Conservation (phyloP, 2,797 vertebrate species). For the Alauda arvensis region DNA sequence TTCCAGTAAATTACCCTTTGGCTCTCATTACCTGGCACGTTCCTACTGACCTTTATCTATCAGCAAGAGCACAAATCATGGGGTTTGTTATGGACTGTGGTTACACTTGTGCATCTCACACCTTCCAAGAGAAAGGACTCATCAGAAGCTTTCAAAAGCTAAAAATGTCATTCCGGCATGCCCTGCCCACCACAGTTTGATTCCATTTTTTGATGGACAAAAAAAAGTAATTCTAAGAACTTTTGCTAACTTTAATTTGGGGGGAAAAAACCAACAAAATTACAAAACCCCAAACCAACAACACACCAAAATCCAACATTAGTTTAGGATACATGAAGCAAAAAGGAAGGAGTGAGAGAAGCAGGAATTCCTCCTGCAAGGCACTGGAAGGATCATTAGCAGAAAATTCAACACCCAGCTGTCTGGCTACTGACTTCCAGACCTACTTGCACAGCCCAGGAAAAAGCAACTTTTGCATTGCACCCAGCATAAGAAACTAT, state of each 20-base stretch:
- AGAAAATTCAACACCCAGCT: background rate
- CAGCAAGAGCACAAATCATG: background rate
- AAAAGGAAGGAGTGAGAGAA: background rate
- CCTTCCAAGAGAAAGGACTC: background rate
- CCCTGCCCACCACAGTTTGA: background rate
- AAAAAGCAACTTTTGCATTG: background rate
- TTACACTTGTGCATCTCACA: background rate
- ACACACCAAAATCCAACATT: background rate
- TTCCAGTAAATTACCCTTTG: slow-evolving; percentile 7
- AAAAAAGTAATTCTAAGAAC: background rate
- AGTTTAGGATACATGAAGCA: background rate
- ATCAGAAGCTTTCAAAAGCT: background rate
- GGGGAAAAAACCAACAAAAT: background rate
- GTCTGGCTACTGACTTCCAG: slow-evolving; percentile 1
- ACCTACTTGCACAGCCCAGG: background rate
- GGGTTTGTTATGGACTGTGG: background rate
- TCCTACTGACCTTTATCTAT: background rate
- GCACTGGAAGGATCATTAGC: background rate
- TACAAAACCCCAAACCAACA: background rate
- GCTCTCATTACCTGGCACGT: background rate
- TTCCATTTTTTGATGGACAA: background rate
- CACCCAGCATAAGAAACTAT: background rate
- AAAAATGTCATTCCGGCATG: background rate
- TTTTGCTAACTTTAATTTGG: background rate
- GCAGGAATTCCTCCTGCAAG: background rate